Conservation (phyloP, 92 coral and sea anemone species). For the Porites lobata region DNA sequence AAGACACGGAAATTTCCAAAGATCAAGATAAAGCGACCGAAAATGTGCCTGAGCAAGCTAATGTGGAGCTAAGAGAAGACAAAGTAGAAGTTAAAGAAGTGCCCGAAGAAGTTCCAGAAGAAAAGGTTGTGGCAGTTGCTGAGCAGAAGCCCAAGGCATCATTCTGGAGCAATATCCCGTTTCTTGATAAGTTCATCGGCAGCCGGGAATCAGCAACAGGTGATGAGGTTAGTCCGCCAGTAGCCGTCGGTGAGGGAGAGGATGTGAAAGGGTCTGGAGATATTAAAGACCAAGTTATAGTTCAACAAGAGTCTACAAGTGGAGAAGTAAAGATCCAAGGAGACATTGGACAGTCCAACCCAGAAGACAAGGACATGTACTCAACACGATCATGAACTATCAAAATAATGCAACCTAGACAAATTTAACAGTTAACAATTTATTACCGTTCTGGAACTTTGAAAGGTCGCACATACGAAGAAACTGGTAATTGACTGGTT, state of each 20-base stretch:
- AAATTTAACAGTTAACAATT: neutral
- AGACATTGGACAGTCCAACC: conserved; percentile 92
- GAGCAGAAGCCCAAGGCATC: conserved; percentile 44
- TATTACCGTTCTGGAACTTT: neutral
- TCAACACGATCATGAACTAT: conserved; percentile 77
- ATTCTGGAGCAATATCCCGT: conserved; percentile 68
- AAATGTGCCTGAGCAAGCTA: conserved; percentile 5
- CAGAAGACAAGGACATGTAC: conserved; percentile 98
- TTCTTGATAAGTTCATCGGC: conserved; percentile 8
- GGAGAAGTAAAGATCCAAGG: conserved; percentile 57
- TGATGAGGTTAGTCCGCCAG: neutral
- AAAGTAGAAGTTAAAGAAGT: neutral
- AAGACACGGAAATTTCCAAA: neutral
- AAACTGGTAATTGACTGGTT: too few relatives aligned
- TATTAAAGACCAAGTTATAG: conserved; percentile 36
- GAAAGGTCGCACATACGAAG: neutral
- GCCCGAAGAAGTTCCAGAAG: conserved; percentile 7
- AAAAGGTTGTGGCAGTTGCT: neutral
- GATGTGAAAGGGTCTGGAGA: neutral
- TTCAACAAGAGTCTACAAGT: conserved; percentile 10
- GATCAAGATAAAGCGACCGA: conserved; percentile 17
- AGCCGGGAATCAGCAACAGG: neutral
- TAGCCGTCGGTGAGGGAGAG: neutral
- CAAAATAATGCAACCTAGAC: neutral
- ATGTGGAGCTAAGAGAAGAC: conserved; percentile 29